Conservation (phyloP, 1,140 invertebrate species). For the Metaphire vulgaris region DNA sequence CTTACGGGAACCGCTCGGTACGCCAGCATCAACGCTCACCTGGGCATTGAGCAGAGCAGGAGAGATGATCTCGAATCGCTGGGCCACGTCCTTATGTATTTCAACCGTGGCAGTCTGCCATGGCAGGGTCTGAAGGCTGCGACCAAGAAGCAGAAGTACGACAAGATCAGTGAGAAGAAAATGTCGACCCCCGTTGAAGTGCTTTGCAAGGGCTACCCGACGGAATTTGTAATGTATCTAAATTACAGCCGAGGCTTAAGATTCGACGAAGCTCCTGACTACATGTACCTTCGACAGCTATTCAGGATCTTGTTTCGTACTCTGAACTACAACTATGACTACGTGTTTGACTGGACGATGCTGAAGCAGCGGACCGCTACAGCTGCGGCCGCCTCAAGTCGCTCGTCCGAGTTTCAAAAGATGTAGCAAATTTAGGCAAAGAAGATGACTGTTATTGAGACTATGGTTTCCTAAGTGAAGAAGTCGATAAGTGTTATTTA, state of each 20-base stretch:
- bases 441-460: background rate
- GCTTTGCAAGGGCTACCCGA: slow-evolving; percentile 88
- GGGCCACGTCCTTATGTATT: slow-evolving; percentile 95
- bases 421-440: background rate
- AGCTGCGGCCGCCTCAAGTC: slow-evolving; percentile 10
- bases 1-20: slow-evolving; percentile 34
- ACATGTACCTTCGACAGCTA: slow-evolving; percentile 94
- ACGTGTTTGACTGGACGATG: slow-evolving; percentile 99
- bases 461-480: background rate
- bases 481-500: background rate
- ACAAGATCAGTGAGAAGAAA: slow-evolving; percentile 95
- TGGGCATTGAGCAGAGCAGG: slow-evolving; percentile 67
- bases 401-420: background rate
- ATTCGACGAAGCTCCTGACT: slow-evolving; percentile 94
- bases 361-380: slow-evolving; percentile 75
- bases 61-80: slow-evolving; percentile 94
- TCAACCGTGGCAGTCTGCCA: slow-evolving; percentile 79
- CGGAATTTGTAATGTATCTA: slow-evolving; percentile 96
- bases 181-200: slow-evolving; percentile 93
- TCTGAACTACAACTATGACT: slow-evolving; percentile 98
- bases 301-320: slow-evolving; percentile 98
- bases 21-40: slow-evolving; percentile 74
- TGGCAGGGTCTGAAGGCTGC: slow-evolving; percentile 84
- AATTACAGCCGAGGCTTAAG: slow-evolving; percentile 90
- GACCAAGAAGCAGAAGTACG: slow-evolving; percentile 94